Percentiles rank a stretch among this genome's conserved stretches.
Conservation (phyloP, 2,888 invertebrate genomes). For the Drosophila trichaetosa region DNA sequence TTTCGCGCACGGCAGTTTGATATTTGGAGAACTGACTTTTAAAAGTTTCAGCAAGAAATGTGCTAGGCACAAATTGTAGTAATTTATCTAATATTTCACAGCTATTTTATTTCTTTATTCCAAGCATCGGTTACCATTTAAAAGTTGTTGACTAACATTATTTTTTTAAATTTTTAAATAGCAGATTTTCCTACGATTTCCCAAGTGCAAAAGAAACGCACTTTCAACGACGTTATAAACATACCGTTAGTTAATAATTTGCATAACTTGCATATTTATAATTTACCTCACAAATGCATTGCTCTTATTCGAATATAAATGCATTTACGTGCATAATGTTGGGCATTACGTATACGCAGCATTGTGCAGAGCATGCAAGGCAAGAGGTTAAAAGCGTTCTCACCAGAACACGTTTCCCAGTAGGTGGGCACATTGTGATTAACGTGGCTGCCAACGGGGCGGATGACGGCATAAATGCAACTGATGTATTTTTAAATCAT, state of each 20-base stretch:
- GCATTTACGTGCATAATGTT: slow-evolving; percentile 31
- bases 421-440: slow-evolving; percentile 45
- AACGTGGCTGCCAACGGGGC: slow-evolving; percentile 30
- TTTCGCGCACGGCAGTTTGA: not conserved
- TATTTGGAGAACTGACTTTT: not conserved
- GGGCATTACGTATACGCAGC: slow-evolving; percentile 40
- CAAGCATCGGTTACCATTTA: not conserved
- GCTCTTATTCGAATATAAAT: slow-evolving; percentile 17
- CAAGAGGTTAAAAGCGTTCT: slow-evolving; percentile 20
- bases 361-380: slow-evolving; percentile 19
- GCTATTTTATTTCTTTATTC: not conserved
- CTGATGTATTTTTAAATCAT: slow-evolving; percentile 32
- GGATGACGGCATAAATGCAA: slow-evolving; percentile 20
- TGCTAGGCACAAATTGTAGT: not conserved
- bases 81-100: not conserved
- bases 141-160: not conserved
- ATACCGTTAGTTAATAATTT: not conserved
- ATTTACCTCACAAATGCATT: slow-evolving; percentile 14
- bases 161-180: not conserved
- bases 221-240: not conserved
- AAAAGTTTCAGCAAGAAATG: not conserved
- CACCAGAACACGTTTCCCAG: slow-evolving; percentile 4
- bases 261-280: not conserved
- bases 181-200: too few relatives aligned
- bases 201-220: not conserved